A percentile compares a stretch with the other conserved stretches of the same genome.
Evolutionary conservation across 2,113 vertebrate genomes (phyloP).

Genomic region (Desmodus rotundus): DNA sequence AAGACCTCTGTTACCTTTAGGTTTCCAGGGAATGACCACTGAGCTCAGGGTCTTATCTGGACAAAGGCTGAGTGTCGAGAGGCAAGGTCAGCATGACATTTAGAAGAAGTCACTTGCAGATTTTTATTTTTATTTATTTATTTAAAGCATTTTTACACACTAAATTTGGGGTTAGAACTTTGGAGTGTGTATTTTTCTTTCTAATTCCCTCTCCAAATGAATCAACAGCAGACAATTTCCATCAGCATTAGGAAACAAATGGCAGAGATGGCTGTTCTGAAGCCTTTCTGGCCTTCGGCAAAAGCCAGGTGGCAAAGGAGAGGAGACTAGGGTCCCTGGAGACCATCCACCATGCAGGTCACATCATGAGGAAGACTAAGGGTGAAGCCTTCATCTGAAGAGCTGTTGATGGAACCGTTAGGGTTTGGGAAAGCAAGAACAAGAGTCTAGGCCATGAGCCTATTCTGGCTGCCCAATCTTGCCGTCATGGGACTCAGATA

Average conservation of each 20-base stretch:
- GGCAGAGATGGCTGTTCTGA: not conserved
- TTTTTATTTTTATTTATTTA: not conserved
- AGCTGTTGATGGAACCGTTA: not conserved
- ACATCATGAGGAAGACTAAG: not conserved
- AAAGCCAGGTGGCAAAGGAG: not conserved
- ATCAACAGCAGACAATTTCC: not conserved
- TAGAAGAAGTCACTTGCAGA: not conserved
- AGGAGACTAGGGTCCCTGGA: not conserved
- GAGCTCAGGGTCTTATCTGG: not conserved
- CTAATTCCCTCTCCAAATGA: not conserved
- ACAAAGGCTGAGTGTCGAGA: not conserved
- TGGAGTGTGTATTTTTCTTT: not conserved
- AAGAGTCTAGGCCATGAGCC: not conserved
- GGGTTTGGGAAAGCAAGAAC: constrained; percentile 3
- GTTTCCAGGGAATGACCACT: not conserved
- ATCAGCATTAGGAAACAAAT: not conserved
- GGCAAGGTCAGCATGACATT: not conserved
- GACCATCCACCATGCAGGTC: too few relatives aligned
- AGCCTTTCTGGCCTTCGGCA: not conserved
- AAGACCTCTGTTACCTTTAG: not conserved
- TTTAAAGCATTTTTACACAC: not conserved
- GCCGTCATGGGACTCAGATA: constrained; percentile 1
- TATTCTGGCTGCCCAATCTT: not conserved
- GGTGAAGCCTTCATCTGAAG: not conserved
- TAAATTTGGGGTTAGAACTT: not conserved